Conservation (phyloP, 2,113 vertebrate species). For the Manacus vitellinus region DNA sequence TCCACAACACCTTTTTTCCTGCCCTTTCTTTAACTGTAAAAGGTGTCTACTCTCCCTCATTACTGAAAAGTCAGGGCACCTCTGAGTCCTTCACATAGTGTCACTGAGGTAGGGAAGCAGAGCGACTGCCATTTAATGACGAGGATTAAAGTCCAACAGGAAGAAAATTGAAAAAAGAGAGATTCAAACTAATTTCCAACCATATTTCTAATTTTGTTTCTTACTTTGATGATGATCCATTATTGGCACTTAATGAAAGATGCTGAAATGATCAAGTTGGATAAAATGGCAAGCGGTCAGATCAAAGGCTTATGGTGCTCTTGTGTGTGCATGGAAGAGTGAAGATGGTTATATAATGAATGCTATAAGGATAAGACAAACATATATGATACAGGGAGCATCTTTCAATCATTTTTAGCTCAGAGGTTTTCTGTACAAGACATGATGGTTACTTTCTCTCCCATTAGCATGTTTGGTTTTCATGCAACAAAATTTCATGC, state of each 20-base stretch:
- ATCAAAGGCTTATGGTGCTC: neutral
- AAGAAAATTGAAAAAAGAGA: neutral
- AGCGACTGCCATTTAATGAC: neutral
- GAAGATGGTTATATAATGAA: neutral
- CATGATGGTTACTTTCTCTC: neutral
- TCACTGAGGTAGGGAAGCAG: neutral
- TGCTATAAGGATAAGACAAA: neutral
- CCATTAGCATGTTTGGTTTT: neutral
- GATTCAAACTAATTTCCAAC: neutral
- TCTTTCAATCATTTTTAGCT: neutral
- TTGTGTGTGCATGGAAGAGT: neutral
- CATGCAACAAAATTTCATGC: neutral
- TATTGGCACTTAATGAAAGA: neutral
- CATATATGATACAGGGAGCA: neutral
- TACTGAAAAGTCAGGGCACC: neutral
- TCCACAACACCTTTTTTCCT: neutral
- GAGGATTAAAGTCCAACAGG: neutral
- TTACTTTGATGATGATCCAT: neutral
- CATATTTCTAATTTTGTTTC: neutral
- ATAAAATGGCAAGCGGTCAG: neutral
- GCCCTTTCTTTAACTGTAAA: neutral
- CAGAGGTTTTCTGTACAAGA: neutral
- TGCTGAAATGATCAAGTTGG: neutral
- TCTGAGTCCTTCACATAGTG: neutral
- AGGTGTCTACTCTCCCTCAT: neutral